Evolutionary conservation across 1,140 invertebrate species (phyloP).

Genomic region (Condylostylus longicornis): DNA sequence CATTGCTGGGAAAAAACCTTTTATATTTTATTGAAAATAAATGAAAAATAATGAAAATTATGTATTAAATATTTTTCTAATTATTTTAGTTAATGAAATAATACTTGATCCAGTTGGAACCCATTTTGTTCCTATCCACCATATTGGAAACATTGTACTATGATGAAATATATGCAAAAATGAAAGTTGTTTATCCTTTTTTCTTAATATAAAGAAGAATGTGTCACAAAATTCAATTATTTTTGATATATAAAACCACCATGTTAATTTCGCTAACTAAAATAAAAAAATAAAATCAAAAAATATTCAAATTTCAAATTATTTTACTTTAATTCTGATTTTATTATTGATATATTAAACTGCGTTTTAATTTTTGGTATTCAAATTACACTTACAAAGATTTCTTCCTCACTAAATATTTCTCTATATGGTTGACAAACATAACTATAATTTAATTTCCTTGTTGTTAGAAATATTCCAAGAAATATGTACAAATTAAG

Average conservation of each 20-base stretch:
- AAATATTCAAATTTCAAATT: conserved; percentile 5
- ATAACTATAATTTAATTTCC: conserved; percentile 68
- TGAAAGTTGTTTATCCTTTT: conserved; percentile 74
- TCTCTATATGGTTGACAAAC: conserved; percentile 78
- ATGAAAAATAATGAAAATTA: conserved; percentile 6
- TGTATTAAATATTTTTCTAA: too few relatives aligned
- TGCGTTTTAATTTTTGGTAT: neutral
- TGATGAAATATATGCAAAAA: conserved; percentile 88
- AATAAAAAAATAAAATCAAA: conserved; percentile 14
- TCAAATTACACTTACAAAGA: conserved; percentile 45
- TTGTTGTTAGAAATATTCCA: conserved; percentile 58
- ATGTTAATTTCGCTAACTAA: conserved; percentile 82
- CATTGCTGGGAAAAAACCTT: conserved; percentile 73
- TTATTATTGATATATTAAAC: too few relatives aligned
- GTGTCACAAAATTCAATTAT: conserved; percentile 87
- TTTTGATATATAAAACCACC: conserved; percentile 96
- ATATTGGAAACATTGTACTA: conserved; percentile 79
- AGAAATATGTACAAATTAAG: conserved; percentile 76
- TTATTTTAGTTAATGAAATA: too few relatives aligned
- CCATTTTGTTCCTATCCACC: conserved; percentile 96
- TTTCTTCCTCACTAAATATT: conserved; percentile 63
- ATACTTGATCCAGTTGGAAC: conserved; percentile 85
- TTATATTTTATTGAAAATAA: neutral
- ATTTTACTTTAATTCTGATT: too few relatives aligned
- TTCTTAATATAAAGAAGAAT: conserved; percentile 76